Percentiles rank a stretch among this genome's conserved stretches.
Conservation (phyloP, 2,888 invertebrate genomes). For the Diloba caeruleocephala region DNA sequence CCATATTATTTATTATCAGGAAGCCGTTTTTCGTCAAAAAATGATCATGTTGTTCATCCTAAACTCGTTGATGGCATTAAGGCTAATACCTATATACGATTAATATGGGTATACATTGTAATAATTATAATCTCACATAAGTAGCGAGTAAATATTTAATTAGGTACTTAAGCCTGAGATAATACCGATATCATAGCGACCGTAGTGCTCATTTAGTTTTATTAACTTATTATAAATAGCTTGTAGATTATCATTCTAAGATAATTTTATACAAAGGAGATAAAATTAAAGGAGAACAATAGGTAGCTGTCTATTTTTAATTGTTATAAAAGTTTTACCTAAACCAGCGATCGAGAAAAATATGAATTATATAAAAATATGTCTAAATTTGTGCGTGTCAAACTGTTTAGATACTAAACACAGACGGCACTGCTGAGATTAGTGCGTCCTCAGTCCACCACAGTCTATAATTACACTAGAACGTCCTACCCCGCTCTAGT, state of each 20-base stretch:
- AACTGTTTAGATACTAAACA: no score
- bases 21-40: conserved; percentile 33
- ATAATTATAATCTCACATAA: conserved; percentile 35
- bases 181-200: conserved; percentile 49
- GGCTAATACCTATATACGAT: conserved; percentile 35
- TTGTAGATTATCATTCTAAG: conserved; percentile 40
- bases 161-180: conserved; percentile 41
- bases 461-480: no score
- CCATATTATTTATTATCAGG: conserved; percentile 32
- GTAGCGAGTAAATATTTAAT: conserved; percentile 37
- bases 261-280: conserved; percentile 47
- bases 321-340: no score
- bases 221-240: conserved; percentile 48
- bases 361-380: no score
- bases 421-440: no score
- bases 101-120: conserved; percentile 36
- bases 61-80: conserved; percentile 52
- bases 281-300: conserved; percentile 18
- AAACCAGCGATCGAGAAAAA: no score
- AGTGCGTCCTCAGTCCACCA: no score
- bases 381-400: no score
- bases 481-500: no score
- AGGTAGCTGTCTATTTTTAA: no score
- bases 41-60: conserved; percentile 32
- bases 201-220: conserved; percentile 59